Evolutionary conservation across 1,140 invertebrate species (phyloP).

Genomic region (Trinorchestia longiramus): DNA sequence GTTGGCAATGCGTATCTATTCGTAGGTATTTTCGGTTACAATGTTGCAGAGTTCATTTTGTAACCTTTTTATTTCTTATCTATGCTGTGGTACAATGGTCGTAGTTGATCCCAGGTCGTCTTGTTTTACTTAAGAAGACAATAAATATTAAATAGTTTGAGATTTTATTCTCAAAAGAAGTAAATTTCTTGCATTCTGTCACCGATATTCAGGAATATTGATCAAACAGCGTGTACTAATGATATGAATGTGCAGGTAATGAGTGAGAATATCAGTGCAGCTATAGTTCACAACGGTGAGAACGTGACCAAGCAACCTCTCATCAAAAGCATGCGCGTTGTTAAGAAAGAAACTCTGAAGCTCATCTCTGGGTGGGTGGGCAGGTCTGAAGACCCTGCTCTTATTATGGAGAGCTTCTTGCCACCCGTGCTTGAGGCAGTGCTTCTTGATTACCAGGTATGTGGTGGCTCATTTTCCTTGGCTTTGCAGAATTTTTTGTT

Average conservation of each 20-base stretch:
- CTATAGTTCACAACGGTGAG: conserved; percentile 95
- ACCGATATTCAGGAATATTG: too few relatives aligned
- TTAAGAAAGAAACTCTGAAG: conserved; percentile 99
- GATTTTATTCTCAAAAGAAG: too few relatives aligned
- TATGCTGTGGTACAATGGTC: too few relatives aligned
- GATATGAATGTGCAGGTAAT: conserved; percentile 77
- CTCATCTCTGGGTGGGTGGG: conserved; percentile 97
- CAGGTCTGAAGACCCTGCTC: conserved; percentile 84
- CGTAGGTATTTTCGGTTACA: background rate
- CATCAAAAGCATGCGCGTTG: conserved; percentile 98
- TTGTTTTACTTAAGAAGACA: too few relatives aligned
- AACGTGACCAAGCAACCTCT: conserved; percentile 96
- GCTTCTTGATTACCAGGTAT: conserved; percentile 87
- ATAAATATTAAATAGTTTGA: too few relatives aligned
- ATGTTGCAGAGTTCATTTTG: background rate
- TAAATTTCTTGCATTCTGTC: too few relatives aligned
- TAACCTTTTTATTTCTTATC: too few relatives aligned
- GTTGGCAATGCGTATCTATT: background rate
- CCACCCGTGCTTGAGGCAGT: conserved; percentile 97
- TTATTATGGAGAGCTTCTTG: conserved; percentile 96
- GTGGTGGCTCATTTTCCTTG: background rate
- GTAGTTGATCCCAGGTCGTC: too few relatives aligned
- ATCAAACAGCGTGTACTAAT: too few relatives aligned
- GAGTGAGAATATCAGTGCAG: conserved; percentile 97
- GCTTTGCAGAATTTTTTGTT: background rate